phyloP scores from a whole-genome alignment of 2,113 vertebrate species.

The Caranx ignobilis region DNA sequence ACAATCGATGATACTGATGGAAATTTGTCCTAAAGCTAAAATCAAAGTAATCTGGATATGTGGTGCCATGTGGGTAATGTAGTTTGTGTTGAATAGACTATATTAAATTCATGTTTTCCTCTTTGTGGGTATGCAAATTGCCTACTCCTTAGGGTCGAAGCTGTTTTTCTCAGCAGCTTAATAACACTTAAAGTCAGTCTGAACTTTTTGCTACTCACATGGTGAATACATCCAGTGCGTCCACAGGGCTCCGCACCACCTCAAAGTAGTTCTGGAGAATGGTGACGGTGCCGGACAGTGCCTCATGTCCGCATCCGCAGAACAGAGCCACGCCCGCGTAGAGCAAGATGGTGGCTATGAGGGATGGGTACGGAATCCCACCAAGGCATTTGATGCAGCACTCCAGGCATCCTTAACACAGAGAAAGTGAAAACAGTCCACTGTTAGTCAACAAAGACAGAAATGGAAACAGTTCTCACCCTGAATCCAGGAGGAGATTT shows the following conservation, averaged over 20 bases:
- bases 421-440: neutral
- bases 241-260: slow-evolving; percentile 92
- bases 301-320: slow-evolving; percentile 98
- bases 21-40: neutral
- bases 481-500: neutral
- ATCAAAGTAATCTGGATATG: too few relatives aligned
- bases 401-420: slow-evolving; percentile 92
- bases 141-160: neutral
- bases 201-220: slow-evolving; percentile 87
- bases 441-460: neutral
- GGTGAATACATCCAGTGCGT: slow-evolving; percentile 95
- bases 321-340: slow-evolving; percentile 97
- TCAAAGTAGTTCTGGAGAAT: slow-evolving; percentile 99
- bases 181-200: neutral
- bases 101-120: neutral
- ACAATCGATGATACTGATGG: neutral
- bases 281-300: slow-evolving; percentile 95
- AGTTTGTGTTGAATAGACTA: neutral
- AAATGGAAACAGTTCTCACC: neutral
- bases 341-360: slow-evolving; percentile 96
- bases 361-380: slow-evolving; percentile 97
- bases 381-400: slow-evolving; percentile 99
- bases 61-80: neutral
- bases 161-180: neutral
- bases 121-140: neutral